phyloP scores from a whole-genome alignment of 2,797 vertebrate genomes.

The Adrianichthys oophorus region DNA sequence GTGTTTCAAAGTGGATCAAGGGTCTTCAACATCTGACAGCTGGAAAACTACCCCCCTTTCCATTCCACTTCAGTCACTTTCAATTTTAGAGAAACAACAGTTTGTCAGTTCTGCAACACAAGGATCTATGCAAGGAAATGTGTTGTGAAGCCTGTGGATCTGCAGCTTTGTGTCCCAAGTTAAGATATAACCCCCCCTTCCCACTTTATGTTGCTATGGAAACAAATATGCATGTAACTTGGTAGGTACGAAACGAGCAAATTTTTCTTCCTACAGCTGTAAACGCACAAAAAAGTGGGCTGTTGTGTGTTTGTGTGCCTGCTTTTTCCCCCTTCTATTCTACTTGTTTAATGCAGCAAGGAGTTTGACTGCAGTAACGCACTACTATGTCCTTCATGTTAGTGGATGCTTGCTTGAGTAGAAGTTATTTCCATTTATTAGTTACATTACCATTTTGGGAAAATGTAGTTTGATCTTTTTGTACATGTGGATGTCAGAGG shows the following conservation, averaged over 20 bases:
- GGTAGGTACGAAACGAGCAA: constrained; percentile 46
- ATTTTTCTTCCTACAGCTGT: constrained; percentile 19
- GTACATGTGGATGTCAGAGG: constrained; percentile 59
- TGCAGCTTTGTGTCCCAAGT: constrained; percentile 23
- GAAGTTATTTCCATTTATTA: constrained; percentile 46
- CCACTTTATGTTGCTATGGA: constrained; percentile 39
- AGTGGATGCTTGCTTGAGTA: constrained; percentile 60
- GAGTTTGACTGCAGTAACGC: constrained; percentile 19
- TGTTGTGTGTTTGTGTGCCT: constrained; percentile 39
- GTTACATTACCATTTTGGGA: constrained; percentile 48
- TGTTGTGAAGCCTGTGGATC: constrained; percentile 37
- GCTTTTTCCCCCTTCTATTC: constrained; percentile 34
- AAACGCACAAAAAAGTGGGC: constrained; percentile 51
- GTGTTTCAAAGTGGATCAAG: constrained; percentile 89
- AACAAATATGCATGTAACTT: constrained; percentile 70
- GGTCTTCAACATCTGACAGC: constrained; percentile 87
- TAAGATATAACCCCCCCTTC: constrained; percentile 24
- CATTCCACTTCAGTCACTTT: constrained; percentile 34
- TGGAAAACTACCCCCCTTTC: constrained; percentile 11
- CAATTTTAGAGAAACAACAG: constrained; percentile 28
- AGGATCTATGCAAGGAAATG: constrained; percentile 80
- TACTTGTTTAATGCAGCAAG: constrained; percentile 26
- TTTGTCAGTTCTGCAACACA: constrained; percentile 60
- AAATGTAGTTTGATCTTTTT: constrained; percentile 52
- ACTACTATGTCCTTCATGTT: constrained; percentile 41